Evolutionary conservation across 53 echinoderm and acorn worm genomes (phyloP).

Genomic region (Mesocentrotus franciscanus): DNA sequence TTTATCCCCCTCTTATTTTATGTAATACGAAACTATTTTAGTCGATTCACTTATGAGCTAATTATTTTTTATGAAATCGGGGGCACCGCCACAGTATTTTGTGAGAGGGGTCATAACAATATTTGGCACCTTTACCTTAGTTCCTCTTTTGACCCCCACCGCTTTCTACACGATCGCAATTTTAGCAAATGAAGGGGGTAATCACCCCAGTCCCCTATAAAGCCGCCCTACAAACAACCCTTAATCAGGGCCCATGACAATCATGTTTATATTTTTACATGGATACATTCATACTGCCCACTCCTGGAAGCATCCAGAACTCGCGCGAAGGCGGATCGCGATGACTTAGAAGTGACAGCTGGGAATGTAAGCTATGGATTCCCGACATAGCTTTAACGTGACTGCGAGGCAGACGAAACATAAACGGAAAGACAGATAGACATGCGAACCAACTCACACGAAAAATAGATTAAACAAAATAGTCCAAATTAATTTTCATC

Average conservation of each 20-base stretch:
- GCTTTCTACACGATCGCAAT: no score
- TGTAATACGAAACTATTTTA: background rate
- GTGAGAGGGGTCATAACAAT: background rate
- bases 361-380: background rate
- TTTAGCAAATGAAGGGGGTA: no score
- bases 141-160: background rate
- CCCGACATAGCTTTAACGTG: background rate
- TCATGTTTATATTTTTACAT: background rate
- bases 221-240: no score
- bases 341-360: constrained; percentile 33
- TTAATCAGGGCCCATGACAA: background rate
- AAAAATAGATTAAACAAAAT: background rate
- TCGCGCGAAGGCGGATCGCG: constrained; percentile 21
- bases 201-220: no score
- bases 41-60: background rate
- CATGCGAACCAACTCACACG: background rate
- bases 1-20: background rate
- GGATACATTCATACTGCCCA: background rate
- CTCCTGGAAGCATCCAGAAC: background rate
- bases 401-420: background rate
- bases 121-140: background rate
- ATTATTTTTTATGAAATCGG: background rate
- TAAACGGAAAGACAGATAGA: background rate
- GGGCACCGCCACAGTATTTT: background rate
- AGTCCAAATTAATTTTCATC: background rate